Evolutionary conservation across 64 coral and sea anemone species (phyloP).

Genomic region (Pocillopora verrucosa): DNA sequence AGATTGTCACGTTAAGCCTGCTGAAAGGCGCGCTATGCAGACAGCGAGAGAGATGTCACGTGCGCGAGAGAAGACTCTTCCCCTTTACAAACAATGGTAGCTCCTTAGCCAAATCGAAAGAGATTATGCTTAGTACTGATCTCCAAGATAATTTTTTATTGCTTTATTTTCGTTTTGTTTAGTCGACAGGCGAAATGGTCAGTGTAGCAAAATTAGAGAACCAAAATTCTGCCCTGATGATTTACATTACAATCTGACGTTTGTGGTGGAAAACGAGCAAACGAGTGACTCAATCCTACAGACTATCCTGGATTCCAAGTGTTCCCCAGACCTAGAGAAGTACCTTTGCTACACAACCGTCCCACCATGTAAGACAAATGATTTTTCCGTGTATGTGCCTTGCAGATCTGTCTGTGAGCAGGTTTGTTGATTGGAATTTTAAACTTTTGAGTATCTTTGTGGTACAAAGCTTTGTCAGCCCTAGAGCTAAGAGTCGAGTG

Average conservation of each 20-base stretch:
- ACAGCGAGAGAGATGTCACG: too few relatives aligned
- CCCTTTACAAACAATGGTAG: too few relatives aligned
- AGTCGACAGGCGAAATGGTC: background rate
- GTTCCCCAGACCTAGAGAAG: conserved; percentile 58
- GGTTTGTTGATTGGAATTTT: background rate
- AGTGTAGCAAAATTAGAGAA: conserved; percentile 11
- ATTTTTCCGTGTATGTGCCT: conserved; percentile 49
- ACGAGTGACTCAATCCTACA: background rate
- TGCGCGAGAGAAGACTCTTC: too few relatives aligned
- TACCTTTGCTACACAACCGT: conserved; percentile 55
- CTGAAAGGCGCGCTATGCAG: too few relatives aligned
- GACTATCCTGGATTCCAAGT: conserved; percentile 43
- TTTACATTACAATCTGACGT: conserved; percentile 68
- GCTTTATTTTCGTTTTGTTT: background rate
- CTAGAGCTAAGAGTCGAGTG: too few relatives aligned
- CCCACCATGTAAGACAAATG: conserved; percentile 65
- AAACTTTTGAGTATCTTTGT: background rate
- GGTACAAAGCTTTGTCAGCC: too few relatives aligned
- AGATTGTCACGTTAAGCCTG: too few relatives aligned
- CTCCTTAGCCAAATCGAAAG: too few relatives aligned
- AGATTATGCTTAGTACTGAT: too few relatives aligned
- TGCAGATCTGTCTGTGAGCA: conserved; percentile 67
- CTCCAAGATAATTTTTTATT: background rate
- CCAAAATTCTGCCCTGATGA: conserved; percentile 29
- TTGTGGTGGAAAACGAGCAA: conserved; percentile 52